Evolutionary conservation across 2,888 invertebrate genomes (phyloP).

Genomic region (Clivina fossor): DNA sequence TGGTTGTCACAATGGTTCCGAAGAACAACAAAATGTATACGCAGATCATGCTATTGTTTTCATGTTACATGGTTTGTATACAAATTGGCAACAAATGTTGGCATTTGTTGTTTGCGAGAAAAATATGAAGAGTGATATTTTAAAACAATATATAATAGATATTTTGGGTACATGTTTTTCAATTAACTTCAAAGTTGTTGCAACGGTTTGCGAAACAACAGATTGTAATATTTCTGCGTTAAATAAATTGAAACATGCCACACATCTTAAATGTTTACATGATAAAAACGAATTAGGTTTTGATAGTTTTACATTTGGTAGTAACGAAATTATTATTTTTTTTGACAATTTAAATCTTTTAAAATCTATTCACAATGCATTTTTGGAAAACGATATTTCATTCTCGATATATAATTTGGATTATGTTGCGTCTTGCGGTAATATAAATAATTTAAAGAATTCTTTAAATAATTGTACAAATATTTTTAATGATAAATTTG

Average conservation of each 20-base stretch:
- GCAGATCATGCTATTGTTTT: constrained; percentile 18
- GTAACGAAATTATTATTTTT: constrained; percentile 19
- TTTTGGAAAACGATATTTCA: constrained; percentile 1
- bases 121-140: constrained; percentile 5
- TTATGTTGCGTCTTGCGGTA: constrained; percentile 7
- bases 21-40: neutral
- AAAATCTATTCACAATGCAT: constrained; percentile 14
- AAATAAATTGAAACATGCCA: constrained; percentile 4
- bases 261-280: constrained; percentile 19
- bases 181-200: constrained; percentile 12
- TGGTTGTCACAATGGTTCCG: constrained; percentile 15
- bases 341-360: constrained; percentile 14
- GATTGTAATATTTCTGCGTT: constrained; percentile 17
- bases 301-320: constrained; percentile 21
- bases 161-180: constrained; percentile 8
- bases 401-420: constrained; percentile 7
- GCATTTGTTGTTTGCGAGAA: constrained; percentile 16
- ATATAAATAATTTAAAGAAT: constrained; percentile 7
- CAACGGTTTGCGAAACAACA: constrained; percentile 17
- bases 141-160: constrained; percentile 19
- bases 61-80: constrained; percentile 21
- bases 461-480: constrained; percentile 1
- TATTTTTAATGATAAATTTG: constrained; percentile 13
- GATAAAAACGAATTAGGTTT: constrained; percentile 11
- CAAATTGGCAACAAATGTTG: constrained; percentile 24